Percentiles rank a stretch among this genome's conserved stretches.
Conservation (phyloP, 2,888 invertebrate species). For the Cloeon dipterum region DNA sequence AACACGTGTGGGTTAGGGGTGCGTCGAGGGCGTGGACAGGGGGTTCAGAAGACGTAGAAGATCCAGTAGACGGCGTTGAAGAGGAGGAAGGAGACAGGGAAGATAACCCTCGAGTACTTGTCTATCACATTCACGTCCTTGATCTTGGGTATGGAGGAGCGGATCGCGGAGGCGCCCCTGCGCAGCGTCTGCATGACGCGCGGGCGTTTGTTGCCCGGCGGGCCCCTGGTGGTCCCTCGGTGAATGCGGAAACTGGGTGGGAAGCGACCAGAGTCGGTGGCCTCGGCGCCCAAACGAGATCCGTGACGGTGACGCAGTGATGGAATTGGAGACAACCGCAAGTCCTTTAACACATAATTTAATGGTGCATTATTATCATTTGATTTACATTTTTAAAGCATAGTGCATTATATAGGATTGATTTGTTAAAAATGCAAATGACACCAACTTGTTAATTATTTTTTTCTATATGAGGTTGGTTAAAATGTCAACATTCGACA, state of each 20-base stretch:
- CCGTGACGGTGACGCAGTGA: slow-evolving; percentile 47
- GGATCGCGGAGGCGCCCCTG: slow-evolving; percentile 63
- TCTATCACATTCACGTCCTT: slow-evolving; percentile 96
- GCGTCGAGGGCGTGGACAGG: too few relatives aligned
- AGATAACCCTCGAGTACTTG: slow-evolving; percentile 86
- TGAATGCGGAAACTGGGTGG: slow-evolving; percentile 55
- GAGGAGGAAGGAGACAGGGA: slow-evolving; percentile 84
- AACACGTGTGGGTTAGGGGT: slow-evolving; percentile 19
- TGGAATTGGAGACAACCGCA: slow-evolving; percentile 63
- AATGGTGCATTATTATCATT: too few relatives aligned
- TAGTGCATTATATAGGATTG: too few relatives aligned
- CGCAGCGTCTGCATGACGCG: slow-evolving; percentile 61
- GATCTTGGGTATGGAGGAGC: slow-evolving; percentile 83
- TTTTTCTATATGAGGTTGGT: too few relatives aligned
- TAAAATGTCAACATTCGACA: too few relatives aligned
- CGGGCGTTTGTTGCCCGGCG: slow-evolving; percentile 24
- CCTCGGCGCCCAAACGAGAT: slow-evolving; percentile 21
- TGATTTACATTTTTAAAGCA: slow-evolving; percentile 70
- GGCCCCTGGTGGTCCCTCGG: slow-evolving; percentile 20
- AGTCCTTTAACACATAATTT: slow-evolving; percentile 73
- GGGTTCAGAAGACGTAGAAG: slow-evolving; percentile 42
- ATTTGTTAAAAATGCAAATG: too few relatives aligned
- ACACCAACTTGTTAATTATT: too few relatives aligned
- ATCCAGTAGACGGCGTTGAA: slow-evolving; percentile 94
- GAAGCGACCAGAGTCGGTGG: slow-evolving; percentile 20